Evolutionary conservation across 2,113 vertebrate genomes (phyloP).

Genomic region (Bos javanicus): DNA sequence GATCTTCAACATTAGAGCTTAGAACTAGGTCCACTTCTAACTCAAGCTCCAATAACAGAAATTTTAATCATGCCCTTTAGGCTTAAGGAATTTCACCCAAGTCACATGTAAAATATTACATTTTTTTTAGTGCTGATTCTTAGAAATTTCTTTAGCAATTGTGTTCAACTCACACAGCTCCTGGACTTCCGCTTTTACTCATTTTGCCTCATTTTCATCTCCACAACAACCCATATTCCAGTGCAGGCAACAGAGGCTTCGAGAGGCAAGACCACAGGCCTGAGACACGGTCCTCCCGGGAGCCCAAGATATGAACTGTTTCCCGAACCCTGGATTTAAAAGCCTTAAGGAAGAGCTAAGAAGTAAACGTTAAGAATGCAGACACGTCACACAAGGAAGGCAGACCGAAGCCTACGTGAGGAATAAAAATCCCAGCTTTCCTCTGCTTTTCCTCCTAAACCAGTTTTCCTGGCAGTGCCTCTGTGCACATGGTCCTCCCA

Average conservation of each 20-base stretch:
- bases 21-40: background rate
- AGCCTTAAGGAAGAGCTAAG: background rate
- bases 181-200: background rate
- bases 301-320: background rate
- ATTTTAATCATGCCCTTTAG: background rate
- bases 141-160: background rate
- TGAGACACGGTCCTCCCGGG: fast-evolving
- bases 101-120: background rate
- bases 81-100: background rate
- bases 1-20: background rate
- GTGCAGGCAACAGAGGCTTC: background rate
- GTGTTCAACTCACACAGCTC: background rate
- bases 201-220: background rate
- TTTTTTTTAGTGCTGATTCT: background rate
- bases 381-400: background rate
- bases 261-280: fast-evolving
- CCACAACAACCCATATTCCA: background rate
- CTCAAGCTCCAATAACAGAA: background rate
- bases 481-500: fast-evolving
- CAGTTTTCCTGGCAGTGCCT: background rate
- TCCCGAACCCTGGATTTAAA: background rate
- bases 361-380: background rate
- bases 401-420: background rate
- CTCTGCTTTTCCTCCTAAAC: background rate
- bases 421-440: background rate